A percentile compares a stretch with the other conserved stretches of the same genome.
phyloP scores from a whole-genome alignment of 2,113 vertebrate genomes.

The Paraplagusia blochii region DNA sequence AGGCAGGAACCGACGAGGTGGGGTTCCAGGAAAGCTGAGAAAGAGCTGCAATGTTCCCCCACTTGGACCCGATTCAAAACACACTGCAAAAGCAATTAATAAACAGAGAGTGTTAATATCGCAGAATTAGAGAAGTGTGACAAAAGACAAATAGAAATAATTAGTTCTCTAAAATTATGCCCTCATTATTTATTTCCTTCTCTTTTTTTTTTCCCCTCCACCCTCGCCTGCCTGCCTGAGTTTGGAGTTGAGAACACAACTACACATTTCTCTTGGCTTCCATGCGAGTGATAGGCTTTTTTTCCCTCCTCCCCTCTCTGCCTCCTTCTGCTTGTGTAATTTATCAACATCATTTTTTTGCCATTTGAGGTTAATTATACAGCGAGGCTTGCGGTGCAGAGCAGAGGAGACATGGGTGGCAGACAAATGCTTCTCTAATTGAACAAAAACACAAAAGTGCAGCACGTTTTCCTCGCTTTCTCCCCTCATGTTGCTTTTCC shows the following conservation, averaged over 20 bases:
- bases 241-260: slow-evolving; percentile 88
- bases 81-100: slow-evolving; percentile 99
- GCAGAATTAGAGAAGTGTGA: slow-evolving; percentile 99
- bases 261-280: slow-evolving; percentile 78
- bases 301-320: background rate
- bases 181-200: slow-evolving; percentile 90
- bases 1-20: slow-evolving; percentile 88
- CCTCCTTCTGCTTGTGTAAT: slow-evolving; percentile 70
- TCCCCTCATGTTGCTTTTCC: slow-evolving; percentile 48
- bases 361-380: slow-evolving; percentile 78
- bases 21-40: slow-evolving; percentile 88
- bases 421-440: slow-evolving; percentile 74
- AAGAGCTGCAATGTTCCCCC: slow-evolving; percentile 84
- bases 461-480: slow-evolving; percentile 46
- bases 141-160: slow-evolving; percentile 99
- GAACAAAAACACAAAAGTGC: slow-evolving; percentile 69
- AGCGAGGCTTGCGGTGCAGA: slow-evolving; percentile 59
- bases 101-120: slow-evolving; percentile 99
- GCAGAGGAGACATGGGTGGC: slow-evolving; percentile 71
- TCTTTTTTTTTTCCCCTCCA: slow-evolving; percentile 22
- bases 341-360: slow-evolving; percentile 78
- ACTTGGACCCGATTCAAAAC: slow-evolving; percentile 98
- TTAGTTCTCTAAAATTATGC: slow-evolving; percentile 99
- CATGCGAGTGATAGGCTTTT: slow-evolving; percentile 70
- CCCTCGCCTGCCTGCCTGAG: slow-evolving; percentile 81